A percentile compares a stretch with the other conserved stretches of the same genome.
Conservation (phyloP, 2,113 vertebrate species). For the Gymnarchus niloticus region DNA sequence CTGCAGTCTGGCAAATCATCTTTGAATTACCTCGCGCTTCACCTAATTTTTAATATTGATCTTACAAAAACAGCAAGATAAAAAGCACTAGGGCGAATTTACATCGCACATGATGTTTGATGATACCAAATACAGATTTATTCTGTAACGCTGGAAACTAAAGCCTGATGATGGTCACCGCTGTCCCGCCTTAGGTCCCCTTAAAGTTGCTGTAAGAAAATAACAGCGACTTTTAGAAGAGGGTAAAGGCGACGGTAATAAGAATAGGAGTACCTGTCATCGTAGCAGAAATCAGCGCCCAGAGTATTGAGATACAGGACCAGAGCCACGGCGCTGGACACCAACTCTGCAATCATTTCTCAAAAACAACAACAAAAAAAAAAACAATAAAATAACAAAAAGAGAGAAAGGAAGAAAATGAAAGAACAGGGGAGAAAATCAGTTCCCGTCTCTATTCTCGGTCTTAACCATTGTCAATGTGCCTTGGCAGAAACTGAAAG, state of each 20-base stretch:
- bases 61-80: neutral
- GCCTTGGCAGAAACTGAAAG: neutral
- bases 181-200: neutral
- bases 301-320: slow-evolving; percentile 73
- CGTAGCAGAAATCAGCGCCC: slow-evolving; percentile 74
- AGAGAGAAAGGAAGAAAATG: slow-evolving; percentile 14
- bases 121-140: neutral
- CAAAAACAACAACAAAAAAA: slow-evolving; percentile 23
- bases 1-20: neutral
- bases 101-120: neutral
- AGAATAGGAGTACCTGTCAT: slow-evolving; percentile 64
- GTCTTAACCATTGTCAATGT: slow-evolving; percentile 21
- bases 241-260: neutral
- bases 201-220: neutral
- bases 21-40: neutral
- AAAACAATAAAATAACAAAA: slow-evolving; percentile 11
- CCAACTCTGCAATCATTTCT: slow-evolving; percentile 73
- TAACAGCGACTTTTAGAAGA: neutral
- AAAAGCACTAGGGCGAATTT: neutral
- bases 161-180: neutral
- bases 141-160: neutral
- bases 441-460: slow-evolving; percentile 21
- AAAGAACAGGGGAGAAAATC: slow-evolving; percentile 20
- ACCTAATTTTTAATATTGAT: neutral
- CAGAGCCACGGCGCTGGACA: slow-evolving; percentile 71